Conservation (phyloP, 2,797 vertebrate species). For the Alectoris magna region DNA sequence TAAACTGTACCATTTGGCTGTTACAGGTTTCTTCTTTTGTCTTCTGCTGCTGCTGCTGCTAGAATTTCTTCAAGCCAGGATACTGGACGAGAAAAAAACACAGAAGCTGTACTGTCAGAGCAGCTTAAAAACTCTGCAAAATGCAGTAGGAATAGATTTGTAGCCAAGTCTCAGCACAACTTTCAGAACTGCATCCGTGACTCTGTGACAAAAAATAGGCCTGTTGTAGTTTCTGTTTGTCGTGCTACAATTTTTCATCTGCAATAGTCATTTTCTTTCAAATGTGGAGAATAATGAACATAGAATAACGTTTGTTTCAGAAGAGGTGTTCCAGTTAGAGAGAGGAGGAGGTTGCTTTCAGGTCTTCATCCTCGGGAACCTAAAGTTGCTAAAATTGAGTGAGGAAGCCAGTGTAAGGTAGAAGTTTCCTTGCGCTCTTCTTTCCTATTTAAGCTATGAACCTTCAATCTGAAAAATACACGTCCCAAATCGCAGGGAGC, state of each 20-base stretch:
- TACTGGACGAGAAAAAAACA: background rate
- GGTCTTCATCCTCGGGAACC: background rate
- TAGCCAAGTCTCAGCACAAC: background rate
- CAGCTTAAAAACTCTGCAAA: background rate
- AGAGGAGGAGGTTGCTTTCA: background rate
- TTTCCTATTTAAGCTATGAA: background rate
- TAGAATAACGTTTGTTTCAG: background rate
- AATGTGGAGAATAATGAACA: background rate
- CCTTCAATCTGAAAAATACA: background rate
- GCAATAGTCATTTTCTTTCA: background rate
- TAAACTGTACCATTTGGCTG: background rate
- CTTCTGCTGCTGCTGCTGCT: background rate
- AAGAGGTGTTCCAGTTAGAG: background rate
- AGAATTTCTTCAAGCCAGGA: background rate
- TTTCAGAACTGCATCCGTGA: background rate
- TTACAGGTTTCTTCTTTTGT: background rate
- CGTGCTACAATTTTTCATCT: background rate
- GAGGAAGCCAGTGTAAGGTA: background rate
- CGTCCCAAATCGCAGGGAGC: background rate
- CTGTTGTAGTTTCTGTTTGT: background rate
- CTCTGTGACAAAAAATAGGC: background rate
- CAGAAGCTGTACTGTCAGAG: slow-evolving; percentile 9
- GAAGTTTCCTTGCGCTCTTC: background rate
- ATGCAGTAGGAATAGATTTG: background rate
- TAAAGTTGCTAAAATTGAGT: background rate